A percentile compares a stretch with the other conserved stretches of the same genome.
Conservation (phyloP, 2,888 invertebrate species). For the Hydrotaea cyrtoneurina region DNA sequence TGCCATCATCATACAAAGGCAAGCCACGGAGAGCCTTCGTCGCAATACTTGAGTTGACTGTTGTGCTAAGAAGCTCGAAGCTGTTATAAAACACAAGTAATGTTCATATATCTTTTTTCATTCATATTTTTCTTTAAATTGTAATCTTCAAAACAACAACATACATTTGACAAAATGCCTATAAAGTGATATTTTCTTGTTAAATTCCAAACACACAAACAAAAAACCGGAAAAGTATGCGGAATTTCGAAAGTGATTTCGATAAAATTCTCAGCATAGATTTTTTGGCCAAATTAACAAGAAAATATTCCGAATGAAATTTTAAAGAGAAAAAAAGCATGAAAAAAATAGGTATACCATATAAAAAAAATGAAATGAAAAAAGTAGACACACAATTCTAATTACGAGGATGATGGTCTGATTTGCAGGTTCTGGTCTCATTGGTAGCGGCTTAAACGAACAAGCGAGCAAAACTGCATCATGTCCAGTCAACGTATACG, state of each 20-base stretch:
- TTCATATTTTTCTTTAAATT: conserved; percentile 43
- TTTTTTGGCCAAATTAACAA: conserved; percentile 47
- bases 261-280: neutral
- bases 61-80: conserved; percentile 37
- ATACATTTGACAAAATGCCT: conserved; percentile 5
- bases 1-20: neutral
- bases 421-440: conserved; percentile 58
- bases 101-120: conserved; percentile 60
- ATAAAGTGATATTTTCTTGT: conserved; percentile 60
- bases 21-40: conserved; percentile 8
- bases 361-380: conserved; percentile 42
- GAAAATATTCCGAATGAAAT: conserved; percentile 57
- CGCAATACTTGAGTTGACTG: conserved; percentile 8
- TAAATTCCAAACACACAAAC: conserved; percentile 26
- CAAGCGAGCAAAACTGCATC: conserved; percentile 39
- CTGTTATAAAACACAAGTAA: conserved; percentile 67
- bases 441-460: conserved; percentile 14
- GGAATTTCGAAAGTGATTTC: neutral
- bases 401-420: conserved; percentile 66
- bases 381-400: conserved; percentile 59
- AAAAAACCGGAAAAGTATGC: neutral
- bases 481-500: conserved; percentile 70
- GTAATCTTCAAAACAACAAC: conserved; percentile 22
- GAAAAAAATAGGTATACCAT: conserved; percentile 50
- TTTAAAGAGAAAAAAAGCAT: conserved; percentile 56